A percentile compares a stretch with the other conserved stretches of the same genome.
These are phyloP conservation scores for Dascyllus trimaculatus DNA, from an alignment of 2,113 vertebrate genomes.

Conservation along the genomic window DNA sequence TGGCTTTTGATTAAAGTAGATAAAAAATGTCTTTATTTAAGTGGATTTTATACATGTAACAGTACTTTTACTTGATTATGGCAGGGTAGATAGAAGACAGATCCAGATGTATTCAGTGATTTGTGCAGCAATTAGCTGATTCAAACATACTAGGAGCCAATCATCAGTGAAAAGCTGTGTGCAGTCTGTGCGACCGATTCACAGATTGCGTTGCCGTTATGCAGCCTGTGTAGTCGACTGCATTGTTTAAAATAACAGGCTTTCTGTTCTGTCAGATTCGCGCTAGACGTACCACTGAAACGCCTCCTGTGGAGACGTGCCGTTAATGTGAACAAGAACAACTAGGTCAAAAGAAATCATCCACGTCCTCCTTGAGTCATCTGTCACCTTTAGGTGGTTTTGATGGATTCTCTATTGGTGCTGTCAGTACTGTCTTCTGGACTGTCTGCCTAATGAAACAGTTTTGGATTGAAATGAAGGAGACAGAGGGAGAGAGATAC, in stretches of 20 bases:
- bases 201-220: neutral
- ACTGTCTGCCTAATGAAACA: slow-evolving; percentile 51
- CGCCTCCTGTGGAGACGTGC: neutral
- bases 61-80: too few species aligned
- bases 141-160: neutral
- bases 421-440: slow-evolving; percentile 47
- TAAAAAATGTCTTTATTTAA: too few species aligned
- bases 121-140: neutral
- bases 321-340: slow-evolving; percentile 26
- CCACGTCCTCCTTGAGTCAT: slow-evolving; percentile 32
- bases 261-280: neutral
- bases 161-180: neutral
- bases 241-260: slow-evolving; percentile 1
- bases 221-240: neutral
- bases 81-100: too few species aligned
- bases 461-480: slow-evolving; percentile 50
- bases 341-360: slow-evolving; percentile 50
- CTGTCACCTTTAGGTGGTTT: slow-evolving; percentile 53
- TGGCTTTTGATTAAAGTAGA: too few species aligned
- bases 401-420: slow-evolving; percentile 47
- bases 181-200: neutral
- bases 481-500: slow-evolving; percentile 35
- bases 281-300: neutral
- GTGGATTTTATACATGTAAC: too few species aligned
- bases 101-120: neutral